Conservation (phyloP, 2,888 invertebrate species). For the Argynnis bischoffii region DNA sequence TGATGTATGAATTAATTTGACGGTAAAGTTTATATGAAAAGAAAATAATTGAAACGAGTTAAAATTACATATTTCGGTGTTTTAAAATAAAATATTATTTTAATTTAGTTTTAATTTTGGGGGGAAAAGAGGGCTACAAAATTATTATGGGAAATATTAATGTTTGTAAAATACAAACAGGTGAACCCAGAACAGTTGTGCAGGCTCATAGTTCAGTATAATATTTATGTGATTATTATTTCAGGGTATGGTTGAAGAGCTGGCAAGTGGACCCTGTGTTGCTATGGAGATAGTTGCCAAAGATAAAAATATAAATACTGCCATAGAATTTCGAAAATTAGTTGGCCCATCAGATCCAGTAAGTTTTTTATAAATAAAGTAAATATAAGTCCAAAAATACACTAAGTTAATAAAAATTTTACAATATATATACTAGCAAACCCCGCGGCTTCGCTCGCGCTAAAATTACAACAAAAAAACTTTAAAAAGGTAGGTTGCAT, state of each 20-base stretch:
- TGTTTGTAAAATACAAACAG: too few relatives aligned
- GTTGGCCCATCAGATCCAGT: conserved; percentile 96
- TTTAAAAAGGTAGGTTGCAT: too few relatives aligned
- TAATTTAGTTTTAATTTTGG: too few relatives aligned
- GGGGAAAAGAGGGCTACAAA: too few relatives aligned
- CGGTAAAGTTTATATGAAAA: too few relatives aligned
- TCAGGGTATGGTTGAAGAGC: conserved; percentile 91
- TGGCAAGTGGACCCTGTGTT: conserved; percentile 92
- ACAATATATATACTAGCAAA: neutral
- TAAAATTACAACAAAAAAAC: too few relatives aligned
- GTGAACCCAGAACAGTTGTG: conserved; percentile 35
- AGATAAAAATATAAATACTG: conserved; percentile 81
- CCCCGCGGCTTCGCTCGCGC: too few relatives aligned
- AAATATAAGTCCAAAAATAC: neutral
- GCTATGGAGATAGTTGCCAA: conserved; percentile 91
- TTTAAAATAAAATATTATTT: too few relatives aligned
- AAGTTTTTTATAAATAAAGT: conserved; percentile 50
- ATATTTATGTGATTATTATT: conserved; percentile 6
- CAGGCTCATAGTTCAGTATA: neutral
- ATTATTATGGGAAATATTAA: too few relatives aligned
- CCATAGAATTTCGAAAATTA: conserved; percentile 89
- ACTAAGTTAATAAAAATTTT: neutral
- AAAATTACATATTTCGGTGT: too few relatives aligned
- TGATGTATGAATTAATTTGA: too few relatives aligned
- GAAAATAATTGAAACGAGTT: too few relatives aligned